These are phyloP conservation scores for Zapornia atra DNA, from an alignment of 2,113 vertebrate genomes.

Conservation along the genomic window DNA sequence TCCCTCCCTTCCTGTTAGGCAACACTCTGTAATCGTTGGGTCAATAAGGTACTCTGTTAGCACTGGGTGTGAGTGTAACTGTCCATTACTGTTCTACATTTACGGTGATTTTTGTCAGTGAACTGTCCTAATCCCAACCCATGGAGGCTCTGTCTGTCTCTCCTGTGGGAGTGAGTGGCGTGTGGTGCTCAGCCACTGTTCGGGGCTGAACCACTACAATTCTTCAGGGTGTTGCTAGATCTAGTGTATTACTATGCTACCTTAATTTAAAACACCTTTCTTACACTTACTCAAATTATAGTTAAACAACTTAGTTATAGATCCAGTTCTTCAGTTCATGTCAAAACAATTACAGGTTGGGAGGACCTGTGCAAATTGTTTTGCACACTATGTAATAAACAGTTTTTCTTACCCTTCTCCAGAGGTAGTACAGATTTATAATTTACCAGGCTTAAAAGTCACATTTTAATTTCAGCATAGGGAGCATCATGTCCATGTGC, in stretches of 20 bases:
- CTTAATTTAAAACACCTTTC: background rate
- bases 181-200: no score
- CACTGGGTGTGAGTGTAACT: no score
- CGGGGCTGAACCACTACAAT: no score
- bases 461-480: background rate
- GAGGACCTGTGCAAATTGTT: background rate
- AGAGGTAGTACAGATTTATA: background rate
- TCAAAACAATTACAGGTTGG: background rate
- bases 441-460: background rate
- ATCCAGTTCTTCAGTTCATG: background rate
- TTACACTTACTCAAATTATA: background rate
- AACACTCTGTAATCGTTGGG: no score
- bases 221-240: background rate
- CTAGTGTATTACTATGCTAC: background rate
- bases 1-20: no score
- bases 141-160: no score
- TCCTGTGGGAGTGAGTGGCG: no score
- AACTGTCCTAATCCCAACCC: no score
- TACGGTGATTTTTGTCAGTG: no score
- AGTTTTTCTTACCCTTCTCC: background rate
- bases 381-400: background rate
- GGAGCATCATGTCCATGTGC: background rate
- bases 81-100: no score
- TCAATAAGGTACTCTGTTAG: no score
- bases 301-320: background rate